phyloP scores from a whole-genome alignment of 2,113 vertebrate species.

The Chamaetylas fuelleborni region DNA sequence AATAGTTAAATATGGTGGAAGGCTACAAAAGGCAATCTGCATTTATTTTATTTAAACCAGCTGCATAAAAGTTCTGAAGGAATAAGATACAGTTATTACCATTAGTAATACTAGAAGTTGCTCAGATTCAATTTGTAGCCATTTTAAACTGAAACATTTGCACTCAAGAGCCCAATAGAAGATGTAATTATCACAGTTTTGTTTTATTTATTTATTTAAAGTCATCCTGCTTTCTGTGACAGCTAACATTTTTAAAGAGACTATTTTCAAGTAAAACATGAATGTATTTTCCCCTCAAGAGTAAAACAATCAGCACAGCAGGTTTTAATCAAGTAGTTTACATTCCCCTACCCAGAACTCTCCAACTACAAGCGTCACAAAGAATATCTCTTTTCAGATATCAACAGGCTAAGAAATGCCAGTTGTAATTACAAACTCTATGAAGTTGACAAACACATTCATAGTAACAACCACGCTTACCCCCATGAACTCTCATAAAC shows the following conservation, averaged over 20 bases:
- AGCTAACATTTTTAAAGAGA: constrained; percentile 10
- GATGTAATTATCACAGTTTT: neutral
- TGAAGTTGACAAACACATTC: constrained; percentile 8
- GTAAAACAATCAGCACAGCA: constrained; percentile 40
- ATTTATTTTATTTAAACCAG: constrained; percentile 44
- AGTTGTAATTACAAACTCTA: constrained; percentile 6
- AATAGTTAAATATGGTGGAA: constrained; percentile 12
- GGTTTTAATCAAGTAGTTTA: constrained; percentile 49
- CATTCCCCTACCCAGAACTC: neutral
- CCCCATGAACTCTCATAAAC: constrained; percentile 22
- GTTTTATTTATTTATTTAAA: constrained; percentile 7
- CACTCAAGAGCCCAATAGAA: neutral
- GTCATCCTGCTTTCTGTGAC: neutral
- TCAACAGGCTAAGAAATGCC: constrained; percentile 19
- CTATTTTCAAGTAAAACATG: neutral
- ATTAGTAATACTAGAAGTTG: neutral
- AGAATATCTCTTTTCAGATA: constrained; percentile 3
- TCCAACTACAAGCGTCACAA: neutral
- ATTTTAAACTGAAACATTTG: neutral
- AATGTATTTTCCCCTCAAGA: neutral
- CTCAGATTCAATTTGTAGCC: neutral
- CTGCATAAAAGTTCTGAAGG: constrained; percentile 3
- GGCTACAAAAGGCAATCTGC: constrained; percentile 20
- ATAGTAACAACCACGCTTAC: neutral
- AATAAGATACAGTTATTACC: neutral